Base-by-base conservation (phyloP, 1,140 invertebrate genomes). In the Tetramorium simillimum region DNA sequence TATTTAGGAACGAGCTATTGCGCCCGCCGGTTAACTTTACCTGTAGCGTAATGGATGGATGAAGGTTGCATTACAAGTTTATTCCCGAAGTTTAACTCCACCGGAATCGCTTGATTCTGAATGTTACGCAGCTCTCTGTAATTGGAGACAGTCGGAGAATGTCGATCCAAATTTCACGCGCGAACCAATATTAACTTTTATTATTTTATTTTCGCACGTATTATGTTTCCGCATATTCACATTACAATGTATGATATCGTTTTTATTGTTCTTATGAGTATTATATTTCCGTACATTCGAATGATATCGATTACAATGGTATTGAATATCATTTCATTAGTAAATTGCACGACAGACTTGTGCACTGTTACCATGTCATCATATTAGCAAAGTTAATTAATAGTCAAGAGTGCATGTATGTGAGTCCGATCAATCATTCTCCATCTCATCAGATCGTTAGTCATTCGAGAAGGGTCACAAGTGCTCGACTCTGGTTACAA, bases 301-400 rank as follows among this genome's bases (percentile, higher is more conserved):
- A 56, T 4, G 33, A 33, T 33, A 33, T 33, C 33, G 33, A 33
- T 70, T 70, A 4, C 33, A 37, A 49, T 46, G 49, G 12, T 46
- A 46, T 37, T 14, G 43, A n/a, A 5, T 81, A 21, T n/a, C 40
- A 49, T 80, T 80, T 80, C 46, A 80, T 84, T 84, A 84, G 28
- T 46, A 56, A 62, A 84, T 84, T 84, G 40, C 69, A 4, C 28
- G 53, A 63, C 58, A 21, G 1, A 18, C 56, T 60, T 60, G 40
- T 60, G 24, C 72, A 18, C 51, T 21, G 70, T 75, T 80, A 60
- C 53, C 53, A 33, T 33, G 40, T 75, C 9, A 75, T 62, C 69
- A n/a, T 60, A 67, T 80, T 80, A 24, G 70, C 24, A 40, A 72
- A 82, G 69, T 84, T 84, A 84, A 84, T 84, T 84, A 84, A 60